phyloP scores from a whole-genome alignment of 2,888 invertebrate genomes.

The Athalia rosae region DNA sequence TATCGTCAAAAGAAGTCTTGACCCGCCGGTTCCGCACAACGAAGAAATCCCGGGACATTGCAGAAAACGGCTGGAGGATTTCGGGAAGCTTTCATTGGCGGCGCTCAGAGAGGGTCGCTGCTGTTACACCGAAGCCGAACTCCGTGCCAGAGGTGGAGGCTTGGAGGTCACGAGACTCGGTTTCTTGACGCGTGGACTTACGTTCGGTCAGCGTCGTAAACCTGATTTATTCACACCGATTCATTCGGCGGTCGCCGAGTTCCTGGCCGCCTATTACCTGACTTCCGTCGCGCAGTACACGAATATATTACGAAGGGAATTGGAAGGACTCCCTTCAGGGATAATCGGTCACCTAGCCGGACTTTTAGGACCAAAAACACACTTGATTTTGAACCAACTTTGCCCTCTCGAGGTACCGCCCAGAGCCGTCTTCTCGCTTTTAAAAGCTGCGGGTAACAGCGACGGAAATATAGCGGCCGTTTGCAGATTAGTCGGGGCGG shows the following conservation, averaged over 20 bases:
- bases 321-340: slow-evolving; percentile 74
- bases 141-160: slow-evolving; percentile 72
- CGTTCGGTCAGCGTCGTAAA: slow-evolving; percentile 73
- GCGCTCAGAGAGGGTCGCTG: slow-evolving; percentile 74
- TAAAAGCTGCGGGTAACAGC: slow-evolving; percentile 76
- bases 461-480: slow-evolving; percentile 76
- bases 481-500: slow-evolving; percentile 74
- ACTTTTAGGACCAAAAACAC: slow-evolving; percentile 74
- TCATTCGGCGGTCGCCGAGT: slow-evolving; percentile 75
- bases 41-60: slow-evolving; percentile 72
- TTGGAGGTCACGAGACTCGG: slow-evolving; percentile 73
- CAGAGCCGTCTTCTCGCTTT: slow-evolving; percentile 75
- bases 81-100: slow-evolving; percentile 75
- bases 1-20: slow-evolving; percentile 72
- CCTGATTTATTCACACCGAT: slow-evolving; percentile 74
- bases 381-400: slow-evolving; percentile 74
- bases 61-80: slow-evolving; percentile 74
- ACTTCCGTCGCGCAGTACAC: slow-evolving; percentile 75
- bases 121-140: slow-evolving; percentile 74
- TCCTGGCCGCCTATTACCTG: slow-evolving; percentile 77
- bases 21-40: slow-evolving; percentile 62
- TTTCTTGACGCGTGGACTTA: slow-evolving; percentile 72
- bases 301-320: slow-evolving; percentile 74
- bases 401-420: slow-evolving; percentile 76
- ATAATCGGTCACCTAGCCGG: slow-evolving; percentile 75